phyloP scores from a whole-genome alignment of 2,888 invertebrate species.

The Xanthorhoe designata region DNA sequence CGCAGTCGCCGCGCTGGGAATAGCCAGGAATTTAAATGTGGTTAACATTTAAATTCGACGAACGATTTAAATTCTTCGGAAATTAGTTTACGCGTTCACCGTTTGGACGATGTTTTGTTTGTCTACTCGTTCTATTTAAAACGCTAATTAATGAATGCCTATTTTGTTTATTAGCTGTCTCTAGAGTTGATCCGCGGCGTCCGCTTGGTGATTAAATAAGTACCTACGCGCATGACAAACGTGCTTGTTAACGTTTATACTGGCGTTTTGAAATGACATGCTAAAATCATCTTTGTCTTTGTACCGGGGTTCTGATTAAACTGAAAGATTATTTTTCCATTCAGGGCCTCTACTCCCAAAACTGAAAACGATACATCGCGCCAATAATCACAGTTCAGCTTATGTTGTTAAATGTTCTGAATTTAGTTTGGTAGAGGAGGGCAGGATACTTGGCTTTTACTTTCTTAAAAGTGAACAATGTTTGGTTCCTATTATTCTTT shows the following conservation, averaged over 20 bases:
- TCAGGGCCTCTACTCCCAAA: too few relatives aligned
- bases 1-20: background rate
- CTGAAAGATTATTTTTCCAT: slow-evolving; percentile 6
- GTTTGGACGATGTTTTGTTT: background rate
- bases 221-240: background rate
- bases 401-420: too few relatives aligned
- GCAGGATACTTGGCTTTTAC: too few relatives aligned
- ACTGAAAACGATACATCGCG: too few relatives aligned
- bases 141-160: background rate
- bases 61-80: background rate
- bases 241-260: background rate
- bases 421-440: too few relatives aligned
- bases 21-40: too few relatives aligned
- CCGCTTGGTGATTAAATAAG: background rate
- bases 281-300: slow-evolving; percentile 8
- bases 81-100: background rate
- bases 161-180: background rate
- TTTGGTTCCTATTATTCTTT: too few relatives aligned
- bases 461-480: too few relatives aligned
- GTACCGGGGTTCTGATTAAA: slow-evolving; percentile 3
- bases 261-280: slow-evolving; percentile 3
- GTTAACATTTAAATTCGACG: too few relatives aligned
- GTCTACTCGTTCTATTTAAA: background rate
- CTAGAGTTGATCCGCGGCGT: background rate
- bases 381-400: too few relatives aligned